Evolutionary conservation across 2,113 vertebrate genomes (phyloP).

Genomic region (Candoia aspera): DNA sequence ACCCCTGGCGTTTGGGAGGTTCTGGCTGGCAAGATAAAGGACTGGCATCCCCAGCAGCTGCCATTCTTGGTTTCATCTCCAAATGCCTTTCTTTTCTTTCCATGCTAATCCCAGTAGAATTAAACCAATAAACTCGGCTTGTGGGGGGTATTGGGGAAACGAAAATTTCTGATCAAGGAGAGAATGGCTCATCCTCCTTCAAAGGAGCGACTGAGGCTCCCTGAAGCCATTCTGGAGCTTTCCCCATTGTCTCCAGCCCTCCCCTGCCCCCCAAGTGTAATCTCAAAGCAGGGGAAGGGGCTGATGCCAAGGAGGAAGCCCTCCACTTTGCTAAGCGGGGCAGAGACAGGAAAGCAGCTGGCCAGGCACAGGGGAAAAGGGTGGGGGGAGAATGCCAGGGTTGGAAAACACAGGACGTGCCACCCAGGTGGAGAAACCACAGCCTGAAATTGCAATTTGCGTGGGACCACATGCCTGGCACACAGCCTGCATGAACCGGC

Average conservation of each 20-base stretch:
- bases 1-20: background rate
- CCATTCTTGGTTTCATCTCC: too few relatives aligned
- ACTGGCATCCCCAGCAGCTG: too few relatives aligned
- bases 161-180: background rate
- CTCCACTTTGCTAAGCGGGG: background rate
- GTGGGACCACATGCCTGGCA: background rate
- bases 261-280: background rate
- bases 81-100: background rate
- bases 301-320: background rate
- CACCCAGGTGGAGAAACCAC: background rate
- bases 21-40: slow-evolving; percentile 1
- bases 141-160: background rate
- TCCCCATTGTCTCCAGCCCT: slow-evolving; percentile 31
- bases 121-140: slow-evolving; percentile 22
- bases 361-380: background rate
- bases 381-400: background rate
- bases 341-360: background rate
- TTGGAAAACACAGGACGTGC: background rate
- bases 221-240: background rate
- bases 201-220: slow-evolving; percentile 26
- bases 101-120: slow-evolving; percentile 35
- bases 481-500: background rate
- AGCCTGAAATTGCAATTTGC: background rate
- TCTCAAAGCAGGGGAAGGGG: slow-evolving; percentile 30
- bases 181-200: slow-evolving; percentile 17